These are phyloP conservation scores for Clivina fossor DNA, from an alignment of 2,888 invertebrate genomes.

Conservation along the genomic window DNA sequence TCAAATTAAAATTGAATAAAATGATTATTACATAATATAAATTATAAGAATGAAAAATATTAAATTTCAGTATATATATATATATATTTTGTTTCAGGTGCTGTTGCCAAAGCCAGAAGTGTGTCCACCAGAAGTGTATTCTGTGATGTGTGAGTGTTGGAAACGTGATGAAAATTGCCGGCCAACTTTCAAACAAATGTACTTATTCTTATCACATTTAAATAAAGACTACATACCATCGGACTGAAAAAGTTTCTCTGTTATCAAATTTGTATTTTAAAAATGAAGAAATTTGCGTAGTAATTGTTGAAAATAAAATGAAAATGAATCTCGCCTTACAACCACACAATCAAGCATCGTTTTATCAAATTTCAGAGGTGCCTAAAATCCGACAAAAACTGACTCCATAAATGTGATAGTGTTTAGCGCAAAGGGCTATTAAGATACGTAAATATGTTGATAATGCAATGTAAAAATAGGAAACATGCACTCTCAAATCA, in stretches of 20 bases:
- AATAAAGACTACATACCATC: constrained; percentile 58
- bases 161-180: constrained; percentile 60
- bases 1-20: no score
- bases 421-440: constrained; percentile 13
- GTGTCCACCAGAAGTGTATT: constrained; percentile 75
- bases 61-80: background rate
- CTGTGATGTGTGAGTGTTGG: constrained; percentile 73
- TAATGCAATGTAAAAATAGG: constrained; percentile 1
- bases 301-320: constrained; percentile 18
- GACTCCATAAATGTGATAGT: constrained; percentile 27
- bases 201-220: constrained; percentile 66
- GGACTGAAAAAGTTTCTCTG: constrained; percentile 44
- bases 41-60: constrained; percentile 2
- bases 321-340: constrained; percentile 30
- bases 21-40: no score
- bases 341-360: constrained; percentile 34
- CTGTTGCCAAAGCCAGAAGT: constrained; percentile 69
- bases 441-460: constrained; percentile 13
- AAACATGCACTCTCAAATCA: background rate
- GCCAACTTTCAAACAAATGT: constrained; percentile 68
- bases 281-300: constrained; percentile 7
- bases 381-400: constrained; percentile 29
- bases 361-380: constrained; percentile 29
- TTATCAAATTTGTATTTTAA: constrained; percentile 6
- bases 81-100: constrained; percentile 52